Evolutionary conservation across 2,888 invertebrate genomes (phyloP).

Genomic region (Polydrusus tereticollis): DNA sequence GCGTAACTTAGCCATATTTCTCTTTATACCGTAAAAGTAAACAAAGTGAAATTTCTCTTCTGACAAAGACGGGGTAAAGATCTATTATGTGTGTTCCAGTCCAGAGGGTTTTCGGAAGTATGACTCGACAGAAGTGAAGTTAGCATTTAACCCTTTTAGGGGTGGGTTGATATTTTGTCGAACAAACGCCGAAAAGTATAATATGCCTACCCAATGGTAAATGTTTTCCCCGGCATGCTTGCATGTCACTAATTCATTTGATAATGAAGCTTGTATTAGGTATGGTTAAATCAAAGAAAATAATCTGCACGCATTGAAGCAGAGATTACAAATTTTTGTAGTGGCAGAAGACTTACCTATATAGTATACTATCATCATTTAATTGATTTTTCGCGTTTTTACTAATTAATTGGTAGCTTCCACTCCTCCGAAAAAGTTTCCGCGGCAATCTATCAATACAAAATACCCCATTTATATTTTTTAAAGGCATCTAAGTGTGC

Average conservation of each 20-base stretch:
- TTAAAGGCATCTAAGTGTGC: slow-evolving; percentile 16
- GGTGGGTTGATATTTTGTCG: neutral
- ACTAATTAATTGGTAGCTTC: too few species aligned
- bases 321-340: too few species aligned
- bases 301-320: too few species aligned
- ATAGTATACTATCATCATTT: too few species aligned
- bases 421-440: slow-evolving; percentile 12
- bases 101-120: slow-evolving; percentile 18
- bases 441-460: slow-evolving; percentile 4
- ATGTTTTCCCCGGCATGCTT: too few species aligned
- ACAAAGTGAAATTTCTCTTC: slow-evolving; percentile 48
- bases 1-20: slow-evolving; percentile 51
- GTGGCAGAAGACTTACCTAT: too few species aligned
- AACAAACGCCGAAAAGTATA: neutral
- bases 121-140: slow-evolving; percentile 11
- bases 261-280: too few species aligned
- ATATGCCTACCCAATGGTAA: too few species aligned
- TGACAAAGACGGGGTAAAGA: slow-evolving; percentile 20
- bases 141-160: slow-evolving; percentile 11
- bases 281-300: too few species aligned
- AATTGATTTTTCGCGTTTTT: too few species aligned
- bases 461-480: slow-evolving; percentile 20
- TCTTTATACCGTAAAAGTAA: slow-evolving; percentile 52
- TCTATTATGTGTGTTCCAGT: slow-evolving; percentile 30
- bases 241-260: too few species aligned